These are phyloP conservation scores for Chrysocyon brachyurus DNA, from an alignment of 2,797 vertebrate species.

Conservation along the genomic window DNA sequence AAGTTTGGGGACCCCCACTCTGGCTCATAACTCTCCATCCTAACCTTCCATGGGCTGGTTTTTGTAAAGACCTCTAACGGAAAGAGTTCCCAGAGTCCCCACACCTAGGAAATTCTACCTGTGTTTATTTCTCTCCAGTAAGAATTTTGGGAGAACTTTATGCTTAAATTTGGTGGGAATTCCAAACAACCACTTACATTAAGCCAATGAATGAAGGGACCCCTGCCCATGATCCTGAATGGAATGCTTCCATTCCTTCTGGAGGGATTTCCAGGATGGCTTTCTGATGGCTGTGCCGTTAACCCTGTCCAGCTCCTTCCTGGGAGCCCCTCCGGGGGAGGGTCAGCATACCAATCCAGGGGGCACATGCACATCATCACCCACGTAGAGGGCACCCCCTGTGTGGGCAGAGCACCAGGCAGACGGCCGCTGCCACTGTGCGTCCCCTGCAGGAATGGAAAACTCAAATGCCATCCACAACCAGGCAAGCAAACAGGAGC, in stretches of 20 bases:
- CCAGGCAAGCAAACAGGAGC: not conserved
- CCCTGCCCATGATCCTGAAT: not conserved
- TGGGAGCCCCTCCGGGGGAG: not conserved
- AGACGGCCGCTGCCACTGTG: fast-evolving
- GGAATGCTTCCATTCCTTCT: not conserved
- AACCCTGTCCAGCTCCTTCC: not conserved
- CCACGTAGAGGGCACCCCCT: not conserved
- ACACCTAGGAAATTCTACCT: not conserved
- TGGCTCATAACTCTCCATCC: not conserved
- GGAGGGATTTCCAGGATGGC: not conserved
- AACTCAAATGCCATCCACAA: not conserved
- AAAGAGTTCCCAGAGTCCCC: not conserved
- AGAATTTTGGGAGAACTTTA: not conserved
- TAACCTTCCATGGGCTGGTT: not conserved
- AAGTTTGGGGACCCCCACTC: not conserved
- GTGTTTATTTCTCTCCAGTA: not conserved
- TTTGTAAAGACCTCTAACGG: not conserved
- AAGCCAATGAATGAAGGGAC: not conserved
- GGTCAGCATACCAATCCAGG: not conserved
- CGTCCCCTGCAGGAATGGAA: not conserved
- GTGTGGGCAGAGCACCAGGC: not conserved
- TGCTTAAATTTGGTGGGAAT: not conserved
- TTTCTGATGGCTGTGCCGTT: not conserved
- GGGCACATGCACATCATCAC: not conserved
- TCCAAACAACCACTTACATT: not conserved